Conservation (phyloP, 2,797 vertebrate species). For the Garrulus glandarius region DNA sequence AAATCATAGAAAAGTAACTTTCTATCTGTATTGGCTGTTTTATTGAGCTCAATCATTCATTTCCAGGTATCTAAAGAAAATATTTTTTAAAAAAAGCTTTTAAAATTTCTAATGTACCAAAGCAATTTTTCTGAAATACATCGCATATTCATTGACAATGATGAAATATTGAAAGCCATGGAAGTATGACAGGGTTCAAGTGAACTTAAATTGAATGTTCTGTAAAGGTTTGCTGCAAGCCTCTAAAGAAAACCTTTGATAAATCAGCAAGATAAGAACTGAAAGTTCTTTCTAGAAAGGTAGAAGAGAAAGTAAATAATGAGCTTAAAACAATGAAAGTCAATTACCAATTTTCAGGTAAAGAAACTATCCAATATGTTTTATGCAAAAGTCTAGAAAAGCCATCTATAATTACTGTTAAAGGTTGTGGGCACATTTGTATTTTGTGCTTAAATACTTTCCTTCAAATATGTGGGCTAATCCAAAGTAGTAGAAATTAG, state of each 20-base stretch:
- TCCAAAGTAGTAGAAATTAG: not conserved
- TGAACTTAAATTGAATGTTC: not conserved
- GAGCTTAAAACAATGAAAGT: not conserved
- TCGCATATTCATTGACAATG: not conserved
- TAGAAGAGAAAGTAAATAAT: not conserved
- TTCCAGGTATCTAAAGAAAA: not conserved
- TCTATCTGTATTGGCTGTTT: not conserved
- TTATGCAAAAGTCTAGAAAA: not conserved
- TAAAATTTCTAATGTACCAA: not conserved
- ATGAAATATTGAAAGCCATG: not conserved
- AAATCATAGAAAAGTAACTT: not conserved
- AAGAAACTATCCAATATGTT: not conserved
- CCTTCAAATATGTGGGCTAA: not conserved
- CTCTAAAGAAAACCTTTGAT: not conserved
- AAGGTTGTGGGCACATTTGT: not conserved
- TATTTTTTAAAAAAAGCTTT: not conserved
- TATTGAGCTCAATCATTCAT: not conserved
- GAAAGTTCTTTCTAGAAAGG: not conserved
- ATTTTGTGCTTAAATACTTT: not conserved
- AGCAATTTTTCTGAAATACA: not conserved
- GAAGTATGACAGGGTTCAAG: not conserved
- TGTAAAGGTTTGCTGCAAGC: not conserved
- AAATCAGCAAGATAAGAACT: not conserved
- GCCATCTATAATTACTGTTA: not conserved
- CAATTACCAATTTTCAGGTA: not conserved